phyloP scores from a whole-genome alignment of 2,797 vertebrate genomes.

The Aeoliscus strigatus region DNA sequence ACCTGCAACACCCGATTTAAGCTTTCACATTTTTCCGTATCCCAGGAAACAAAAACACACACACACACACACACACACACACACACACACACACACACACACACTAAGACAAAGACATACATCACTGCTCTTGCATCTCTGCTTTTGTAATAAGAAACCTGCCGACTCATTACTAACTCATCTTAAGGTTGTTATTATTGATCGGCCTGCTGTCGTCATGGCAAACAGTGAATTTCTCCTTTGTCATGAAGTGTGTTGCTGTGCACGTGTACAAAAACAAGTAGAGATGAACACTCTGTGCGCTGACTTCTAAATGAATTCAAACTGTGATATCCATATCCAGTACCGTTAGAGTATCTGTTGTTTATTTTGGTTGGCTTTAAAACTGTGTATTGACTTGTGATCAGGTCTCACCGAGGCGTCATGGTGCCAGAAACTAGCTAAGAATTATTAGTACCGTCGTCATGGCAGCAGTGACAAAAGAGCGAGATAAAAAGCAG shows the following conservation, averaged over 20 bases:
- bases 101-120: conserved; percentile 14
- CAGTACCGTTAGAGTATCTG: too few relatives aligned
- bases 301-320: too few relatives aligned
- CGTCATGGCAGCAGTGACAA: too few relatives aligned
- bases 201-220: conserved; percentile 11
- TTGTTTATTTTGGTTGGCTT: too few relatives aligned
- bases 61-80: conserved; percentile 4
- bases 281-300: too few relatives aligned
- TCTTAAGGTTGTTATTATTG: conserved; percentile 22
- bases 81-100: conserved; percentile 13
- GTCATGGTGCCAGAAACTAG: too few relatives aligned
- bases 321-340: too few relatives aligned
- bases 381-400: too few relatives aligned
- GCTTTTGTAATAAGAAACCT: conserved; percentile 7
- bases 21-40: conserved; percentile 1
- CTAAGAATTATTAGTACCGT: too few relatives aligned
- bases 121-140: not conserved
- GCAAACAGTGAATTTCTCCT: conserved; percentile 14
- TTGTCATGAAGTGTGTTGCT: not conserved
- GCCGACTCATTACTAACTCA: conserved; percentile 15
- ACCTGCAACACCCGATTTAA: conserved; percentile 3
- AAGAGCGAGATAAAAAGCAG: too few relatives aligned
- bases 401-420: too few relatives aligned
- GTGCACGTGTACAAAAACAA: not conserved
- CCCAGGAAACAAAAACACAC: conserved; percentile 7